Evolutionary conservation across 2,113 vertebrate species (phyloP).

Genomic region (Accipiter virgatus): DNA sequence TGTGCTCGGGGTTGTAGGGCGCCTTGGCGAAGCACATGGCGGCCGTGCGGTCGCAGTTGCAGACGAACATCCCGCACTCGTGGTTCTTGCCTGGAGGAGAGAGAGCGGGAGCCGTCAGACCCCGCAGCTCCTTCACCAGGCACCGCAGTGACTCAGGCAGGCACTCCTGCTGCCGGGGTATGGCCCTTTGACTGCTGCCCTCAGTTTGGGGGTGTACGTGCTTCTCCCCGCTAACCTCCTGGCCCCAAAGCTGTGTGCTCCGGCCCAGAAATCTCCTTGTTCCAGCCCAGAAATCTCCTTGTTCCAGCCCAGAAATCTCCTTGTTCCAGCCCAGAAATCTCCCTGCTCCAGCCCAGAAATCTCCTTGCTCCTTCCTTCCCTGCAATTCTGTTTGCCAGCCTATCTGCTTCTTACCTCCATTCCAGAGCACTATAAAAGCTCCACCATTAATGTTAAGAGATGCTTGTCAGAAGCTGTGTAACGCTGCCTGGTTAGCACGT

Average conservation of each 20-base stretch:
- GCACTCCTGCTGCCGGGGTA: not conserved
- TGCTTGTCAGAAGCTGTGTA: accelerated
- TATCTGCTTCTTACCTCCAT: accelerated
- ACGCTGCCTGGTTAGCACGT: accelerated
- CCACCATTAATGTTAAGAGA: accelerated
- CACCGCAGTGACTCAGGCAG: accelerated
- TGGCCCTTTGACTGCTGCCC: accelerated
- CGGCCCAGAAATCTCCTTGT: too few species aligned
- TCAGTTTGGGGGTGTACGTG: accelerated
- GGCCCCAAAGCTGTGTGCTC: too few species aligned
- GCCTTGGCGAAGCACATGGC: slow-evolving; percentile 81
- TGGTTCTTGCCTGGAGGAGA: slow-evolving; percentile 72
- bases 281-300: too few species aligned
- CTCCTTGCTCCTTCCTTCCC: not conserved
- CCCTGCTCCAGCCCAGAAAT: not conserved
- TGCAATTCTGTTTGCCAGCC: not conserved
- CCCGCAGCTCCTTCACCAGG: not conserved
- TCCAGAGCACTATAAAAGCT: not conserved
- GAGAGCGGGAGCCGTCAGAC: not conserved
- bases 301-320: too few species aligned
- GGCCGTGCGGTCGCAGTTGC: slow-evolving; percentile 82
- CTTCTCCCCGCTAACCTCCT: not conserved
- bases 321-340: not conserved
- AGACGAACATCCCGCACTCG: slow-evolving; percentile 77
- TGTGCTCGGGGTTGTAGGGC: slow-evolving; percentile 65